These are phyloP conservation scores for Sakesphorus luctuosus DNA, from an alignment of 2,113 vertebrate genomes.

Conservation along the genomic window DNA sequence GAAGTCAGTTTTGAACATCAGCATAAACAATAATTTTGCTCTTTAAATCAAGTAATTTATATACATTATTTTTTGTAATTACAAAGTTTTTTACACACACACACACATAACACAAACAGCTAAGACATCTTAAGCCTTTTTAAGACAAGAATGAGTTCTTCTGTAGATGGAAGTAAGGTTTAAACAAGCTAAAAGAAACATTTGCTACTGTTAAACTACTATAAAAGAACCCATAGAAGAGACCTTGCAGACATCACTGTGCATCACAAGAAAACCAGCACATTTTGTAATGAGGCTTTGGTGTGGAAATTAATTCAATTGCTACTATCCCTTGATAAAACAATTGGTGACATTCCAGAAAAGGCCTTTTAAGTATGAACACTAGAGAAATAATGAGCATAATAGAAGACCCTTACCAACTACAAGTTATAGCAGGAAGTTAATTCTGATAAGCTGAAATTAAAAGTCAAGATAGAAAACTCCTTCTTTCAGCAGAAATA, in stretches of 20 bases:
- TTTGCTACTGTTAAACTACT: not conserved
- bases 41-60: not conserved
- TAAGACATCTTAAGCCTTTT: not conserved
- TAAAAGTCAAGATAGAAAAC: not conserved
- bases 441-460: not conserved
- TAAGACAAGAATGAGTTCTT: not conserved
- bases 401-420: not conserved
- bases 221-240: not conserved
- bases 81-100: not conserved
- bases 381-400: not conserved
- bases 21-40: not conserved
- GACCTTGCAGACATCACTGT: not conserved
- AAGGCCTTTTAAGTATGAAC: not conserved
- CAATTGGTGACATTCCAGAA: not conserved
- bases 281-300: accelerated
- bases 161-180: not conserved
- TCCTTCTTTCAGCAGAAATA: not conserved
- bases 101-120: not conserved
- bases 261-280: accelerated
- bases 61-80: not conserved
- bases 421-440: not conserved
- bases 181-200: not conserved
- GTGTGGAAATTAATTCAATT: not conserved
- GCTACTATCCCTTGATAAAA: not conserved
- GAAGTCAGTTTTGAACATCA: not conserved